phyloP scores from a whole-genome alignment of 2,113 vertebrate genomes.

The Pseudorhombus dupliciocellatus region DNA sequence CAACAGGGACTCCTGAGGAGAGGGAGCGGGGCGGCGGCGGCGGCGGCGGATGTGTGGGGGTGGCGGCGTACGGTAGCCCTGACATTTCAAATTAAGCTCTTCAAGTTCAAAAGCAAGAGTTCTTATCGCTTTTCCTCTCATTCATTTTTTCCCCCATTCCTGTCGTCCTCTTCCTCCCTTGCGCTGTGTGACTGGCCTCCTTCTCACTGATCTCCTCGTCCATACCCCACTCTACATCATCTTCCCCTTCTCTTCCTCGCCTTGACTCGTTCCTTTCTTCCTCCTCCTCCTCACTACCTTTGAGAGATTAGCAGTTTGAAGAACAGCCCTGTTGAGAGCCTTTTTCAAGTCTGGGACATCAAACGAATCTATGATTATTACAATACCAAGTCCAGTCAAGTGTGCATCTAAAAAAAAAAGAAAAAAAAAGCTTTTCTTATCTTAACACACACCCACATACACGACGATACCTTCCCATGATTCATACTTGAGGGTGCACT shows the following conservation, averaged over 20 bases:
- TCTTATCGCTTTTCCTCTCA: conserved; percentile 72
- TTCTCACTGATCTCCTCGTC: conserved; percentile 62
- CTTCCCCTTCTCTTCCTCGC: conserved; percentile 33
- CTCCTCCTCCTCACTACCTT: conserved; percentile 60
- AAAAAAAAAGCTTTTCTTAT: conserved; percentile 52
- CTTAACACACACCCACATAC: conserved; percentile 53
- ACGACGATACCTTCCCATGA: conserved; percentile 46
- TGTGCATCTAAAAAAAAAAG: conserved; percentile 22
- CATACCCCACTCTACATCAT: conserved; percentile 33
- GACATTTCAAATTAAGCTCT: conserved; percentile 81
- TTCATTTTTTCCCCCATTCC: conserved; percentile 69
- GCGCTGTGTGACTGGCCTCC: conserved; percentile 43
- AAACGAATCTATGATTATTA: conserved; percentile 74
- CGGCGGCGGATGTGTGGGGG: background rate
- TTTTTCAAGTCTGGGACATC: conserved; percentile 69
- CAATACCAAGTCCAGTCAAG: conserved; percentile 60
- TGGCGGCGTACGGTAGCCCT: conserved; percentile 41
- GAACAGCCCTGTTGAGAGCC: conserved; percentile 65
- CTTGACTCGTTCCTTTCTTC: conserved; percentile 13
- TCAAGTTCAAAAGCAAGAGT: conserved; percentile 79
- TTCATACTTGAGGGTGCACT: conserved; percentile 37
- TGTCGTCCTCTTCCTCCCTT: conserved; percentile 58
- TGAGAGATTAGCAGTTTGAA: conserved; percentile 77
- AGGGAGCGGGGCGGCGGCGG: conserved; percentile 30
- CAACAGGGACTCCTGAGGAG: conserved; percentile 73